Percentiles rank a stretch among this genome's conserved stretches.
These are phyloP conservation scores for Siniperca chuatsi DNA, from an alignment of 2,113 vertebrate species.

Conservation along the genomic window DNA sequence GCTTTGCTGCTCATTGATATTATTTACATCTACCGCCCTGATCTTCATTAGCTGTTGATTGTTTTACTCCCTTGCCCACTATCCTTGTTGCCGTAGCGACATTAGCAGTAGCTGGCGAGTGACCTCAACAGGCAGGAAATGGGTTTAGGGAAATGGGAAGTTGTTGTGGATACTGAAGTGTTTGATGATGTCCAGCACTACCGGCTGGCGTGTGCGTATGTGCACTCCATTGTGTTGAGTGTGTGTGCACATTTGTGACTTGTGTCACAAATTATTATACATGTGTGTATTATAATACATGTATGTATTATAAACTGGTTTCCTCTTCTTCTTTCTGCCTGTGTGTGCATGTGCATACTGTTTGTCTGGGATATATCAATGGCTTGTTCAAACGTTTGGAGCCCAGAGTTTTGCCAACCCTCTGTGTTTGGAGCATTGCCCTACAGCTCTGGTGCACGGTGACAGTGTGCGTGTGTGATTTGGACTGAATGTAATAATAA, in stretches of 20 bases:
- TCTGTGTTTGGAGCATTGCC: conserved; percentile 37
- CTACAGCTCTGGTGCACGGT: conserved; percentile 28
- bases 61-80: conserved; percentile 15
- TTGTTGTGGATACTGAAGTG: conserved; percentile 83
- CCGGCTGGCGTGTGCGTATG: conserved; percentile 37
- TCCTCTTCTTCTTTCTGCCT: neutral
- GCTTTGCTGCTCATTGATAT: neutral
- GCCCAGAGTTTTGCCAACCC: conserved; percentile 44
- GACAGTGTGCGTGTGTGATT: conserved; percentile 32
- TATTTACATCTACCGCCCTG: neutral
- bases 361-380: conserved; percentile 64
- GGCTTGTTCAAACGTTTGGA: conserved; percentile 34
- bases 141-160: conserved; percentile 82
- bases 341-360: conserved; percentile 19
- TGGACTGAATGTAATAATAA: conserved; percentile 52
- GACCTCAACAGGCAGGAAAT: conserved; percentile 79
- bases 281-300: conserved; percentile 28
- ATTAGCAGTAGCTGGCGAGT: conserved; percentile 44
- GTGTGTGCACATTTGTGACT: neutral
- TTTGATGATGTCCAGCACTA: conserved; percentile 80
- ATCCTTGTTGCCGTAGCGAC: conserved; percentile 35
- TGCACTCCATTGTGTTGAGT: conserved; percentile 20
- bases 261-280: too few species aligned
- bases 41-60: conserved; percentile 21
- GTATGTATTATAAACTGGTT: conserved; percentile 37